Conservation (phyloP, 2,888 invertebrate genomes). For the Erannis defoliaria region DNA sequence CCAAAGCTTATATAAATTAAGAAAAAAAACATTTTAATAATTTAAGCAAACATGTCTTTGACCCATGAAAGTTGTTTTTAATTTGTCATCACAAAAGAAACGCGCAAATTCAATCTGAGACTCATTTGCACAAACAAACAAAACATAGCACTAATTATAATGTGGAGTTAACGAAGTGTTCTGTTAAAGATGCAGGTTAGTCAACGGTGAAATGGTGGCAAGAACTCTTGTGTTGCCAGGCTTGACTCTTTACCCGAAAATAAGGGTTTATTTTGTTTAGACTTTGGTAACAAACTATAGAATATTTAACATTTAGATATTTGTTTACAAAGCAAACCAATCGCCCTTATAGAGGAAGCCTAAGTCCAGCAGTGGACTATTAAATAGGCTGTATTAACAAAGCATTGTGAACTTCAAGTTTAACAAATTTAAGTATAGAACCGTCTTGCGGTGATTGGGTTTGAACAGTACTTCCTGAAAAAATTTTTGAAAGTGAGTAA, state of each 20-base stretch:
- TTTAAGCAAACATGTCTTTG: background rate
- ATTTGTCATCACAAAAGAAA: slow-evolving; percentile 23
- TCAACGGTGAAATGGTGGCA: slow-evolving; percentile 49
- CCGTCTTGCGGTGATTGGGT: no score
- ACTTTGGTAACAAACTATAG: no score
- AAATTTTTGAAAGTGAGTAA: no score
- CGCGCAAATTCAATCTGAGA: slow-evolving; percentile 31
- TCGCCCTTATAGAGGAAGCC: no score
- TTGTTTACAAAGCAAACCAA: no score
- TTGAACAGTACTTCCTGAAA: no score
- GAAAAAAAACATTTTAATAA: background rate
- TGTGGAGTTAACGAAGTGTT: slow-evolving; percentile 46
- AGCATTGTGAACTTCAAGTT: no score
- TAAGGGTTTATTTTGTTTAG: background rate
- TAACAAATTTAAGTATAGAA: no score
- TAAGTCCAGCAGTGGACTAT: no score
- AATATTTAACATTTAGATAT: no score
- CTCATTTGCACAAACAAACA: slow-evolving; percentile 38
- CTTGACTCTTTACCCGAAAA: background rate
- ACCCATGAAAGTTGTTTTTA: slow-evolving; percentile 16
- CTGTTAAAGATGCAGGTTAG: slow-evolving; percentile 46
- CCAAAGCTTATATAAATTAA: background rate
- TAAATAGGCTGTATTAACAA: no score
- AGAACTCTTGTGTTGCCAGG: slow-evolving; percentile 28
- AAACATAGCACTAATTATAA: slow-evolving; percentile 40